Evolutionary conservation across 2,888 invertebrate species (phyloP), one percentile per base, ranked within the genome.

Genomic region (Eristalinus aeneus): DNA sequence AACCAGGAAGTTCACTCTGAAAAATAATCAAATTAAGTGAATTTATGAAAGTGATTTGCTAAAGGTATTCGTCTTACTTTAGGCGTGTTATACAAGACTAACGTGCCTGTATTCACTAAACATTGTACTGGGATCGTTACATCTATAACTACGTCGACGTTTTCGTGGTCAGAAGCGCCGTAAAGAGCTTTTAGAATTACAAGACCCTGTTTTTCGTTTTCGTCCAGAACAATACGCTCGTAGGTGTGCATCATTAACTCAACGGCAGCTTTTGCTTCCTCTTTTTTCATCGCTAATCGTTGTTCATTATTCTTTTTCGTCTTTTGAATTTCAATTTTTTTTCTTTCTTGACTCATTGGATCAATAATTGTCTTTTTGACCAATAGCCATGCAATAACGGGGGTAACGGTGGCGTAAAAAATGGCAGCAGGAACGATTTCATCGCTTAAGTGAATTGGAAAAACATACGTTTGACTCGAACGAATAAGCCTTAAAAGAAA

Each of bases 61-160:
- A 32, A 32, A 46, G 1, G 4, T 16, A 23, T 9, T 31, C 4
- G 0, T 54, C 10, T 89, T 92, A 98, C 98, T 95, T 98, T 98
- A 73, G 96, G 95, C 71, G 96, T 95, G 89, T 96, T 96, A 86
- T 97, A 96, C 63, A 99, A 93, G 85, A 96, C 94, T 71, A 99
- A 94, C 91, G 96, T 95, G n/a, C 98, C 97, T 91, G 98, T 97
- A 91, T 96, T 97, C 72, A 98, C 97, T 89, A 98, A 94, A 91
- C 98, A 98, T 93, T 99, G 99, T 31, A 99, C 91, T 0, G 98
- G 98, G 89, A 98, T 95, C n/a, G 97, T 98, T 16, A 99, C 99
- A 92, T 99, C 98, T 83, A 98, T 95, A 11, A 92, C 92, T 76
- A 91, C 88, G 4, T 94, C 93, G 58, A 86, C 88, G 11, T 60